These are phyloP conservation scores for Acanthosepion pharaonis DNA, from an alignment of 2,888 invertebrate genomes.

Conservation along the genomic window DNA sequence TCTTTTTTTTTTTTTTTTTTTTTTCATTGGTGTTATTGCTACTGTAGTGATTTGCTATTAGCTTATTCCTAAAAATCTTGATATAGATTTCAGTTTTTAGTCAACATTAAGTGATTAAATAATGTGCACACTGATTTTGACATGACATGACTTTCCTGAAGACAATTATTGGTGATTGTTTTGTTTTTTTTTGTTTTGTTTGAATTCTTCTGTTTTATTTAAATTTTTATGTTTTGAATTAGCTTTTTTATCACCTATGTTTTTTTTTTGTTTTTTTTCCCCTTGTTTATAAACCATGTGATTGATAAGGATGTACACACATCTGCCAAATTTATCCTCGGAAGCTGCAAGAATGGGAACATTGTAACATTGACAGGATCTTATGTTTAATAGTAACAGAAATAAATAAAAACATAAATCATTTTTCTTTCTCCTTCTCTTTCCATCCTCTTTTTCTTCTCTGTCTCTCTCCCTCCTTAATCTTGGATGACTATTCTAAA, in stretches of 20 bases:
- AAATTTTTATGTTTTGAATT: not conserved
- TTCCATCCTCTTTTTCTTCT: too few relatives aligned
- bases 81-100: not conserved
- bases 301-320: constrained; percentile 39
- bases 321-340: constrained; percentile 36
- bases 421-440: not conserved
- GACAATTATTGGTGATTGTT: not conserved
- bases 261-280: not conserved
- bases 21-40: constrained; percentile 11
- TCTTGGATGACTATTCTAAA: not conserved
- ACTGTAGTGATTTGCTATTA: not conserved
- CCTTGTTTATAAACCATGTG: not conserved
- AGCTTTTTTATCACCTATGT: too few relatives aligned
- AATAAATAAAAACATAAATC: not conserved
- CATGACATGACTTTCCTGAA: not conserved
- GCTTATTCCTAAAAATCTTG: not conserved
- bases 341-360: not conserved
- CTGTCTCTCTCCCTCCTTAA: not conserved
- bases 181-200: not conserved
- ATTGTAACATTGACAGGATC: not conserved
- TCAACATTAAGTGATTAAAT: not conserved
- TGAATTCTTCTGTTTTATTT: not conserved
- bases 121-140: not conserved
- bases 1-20: not conserved
- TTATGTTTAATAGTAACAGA: not conserved